Conservation (phyloP, 2,888 invertebrate genomes). For the Eurois occulta region DNA sequence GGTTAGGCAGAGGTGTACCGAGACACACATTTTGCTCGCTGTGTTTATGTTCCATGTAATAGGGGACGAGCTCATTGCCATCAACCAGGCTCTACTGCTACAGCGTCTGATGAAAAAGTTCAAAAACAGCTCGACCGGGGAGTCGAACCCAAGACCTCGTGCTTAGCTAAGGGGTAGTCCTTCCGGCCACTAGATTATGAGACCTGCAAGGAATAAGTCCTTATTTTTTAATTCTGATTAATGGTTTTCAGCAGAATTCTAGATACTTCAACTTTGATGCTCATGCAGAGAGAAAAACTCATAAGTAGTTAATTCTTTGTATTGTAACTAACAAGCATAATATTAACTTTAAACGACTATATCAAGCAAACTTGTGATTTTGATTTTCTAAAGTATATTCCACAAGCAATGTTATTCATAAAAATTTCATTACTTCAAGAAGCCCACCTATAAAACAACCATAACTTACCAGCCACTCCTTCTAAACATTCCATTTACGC, state of each 20-base stretch:
- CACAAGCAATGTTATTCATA: background rate
- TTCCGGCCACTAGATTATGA: background rate
- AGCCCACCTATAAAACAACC: constrained; percentile 3
- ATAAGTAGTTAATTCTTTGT: background rate
- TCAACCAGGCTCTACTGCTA: background rate
- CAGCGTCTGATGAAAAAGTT: background rate
- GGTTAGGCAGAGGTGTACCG: background rate
- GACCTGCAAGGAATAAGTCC: background rate
- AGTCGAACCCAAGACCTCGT: background rate
- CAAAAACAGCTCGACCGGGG: background rate
- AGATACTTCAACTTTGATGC: background rate
- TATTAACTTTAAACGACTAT: background rate
- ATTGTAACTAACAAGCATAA: background rate
- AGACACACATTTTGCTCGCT: background rate
- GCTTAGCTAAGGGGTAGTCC: background rate
- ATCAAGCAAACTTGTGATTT: background rate
- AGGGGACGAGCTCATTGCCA: background rate
- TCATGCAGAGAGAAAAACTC: background rate
- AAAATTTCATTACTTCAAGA: background rate
- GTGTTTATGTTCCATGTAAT: background rate
- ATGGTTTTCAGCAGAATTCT: background rate
- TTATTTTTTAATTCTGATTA: background rate
- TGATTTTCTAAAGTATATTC: background rate
- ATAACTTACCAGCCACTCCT: background rate
- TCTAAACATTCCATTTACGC: constrained; percentile 14